phyloP scores from a whole-genome alignment of 2,113 vertebrate species.

The Hippolais icterina region DNA sequence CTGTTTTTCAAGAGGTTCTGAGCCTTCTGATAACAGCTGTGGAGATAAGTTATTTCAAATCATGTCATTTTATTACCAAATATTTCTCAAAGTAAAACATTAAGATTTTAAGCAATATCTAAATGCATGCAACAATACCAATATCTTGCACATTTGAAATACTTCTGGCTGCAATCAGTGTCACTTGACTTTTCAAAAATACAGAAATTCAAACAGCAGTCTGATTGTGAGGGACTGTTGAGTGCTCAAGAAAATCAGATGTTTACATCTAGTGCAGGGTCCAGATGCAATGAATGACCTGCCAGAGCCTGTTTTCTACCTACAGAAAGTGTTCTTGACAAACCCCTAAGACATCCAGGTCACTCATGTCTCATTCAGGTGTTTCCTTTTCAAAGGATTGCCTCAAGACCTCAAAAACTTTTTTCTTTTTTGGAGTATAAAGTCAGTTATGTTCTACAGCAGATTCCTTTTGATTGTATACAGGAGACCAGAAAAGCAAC shows the following conservation, averaged over 20 bases:
- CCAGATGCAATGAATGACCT: not conserved
- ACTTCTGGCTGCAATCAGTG: not conserved
- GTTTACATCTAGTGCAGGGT: not conserved
- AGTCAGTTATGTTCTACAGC: conserved; percentile 66
- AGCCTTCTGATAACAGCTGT: conserved; percentile 89
- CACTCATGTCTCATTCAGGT: not conserved
- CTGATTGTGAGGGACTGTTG: not conserved
- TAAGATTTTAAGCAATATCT: not conserved
- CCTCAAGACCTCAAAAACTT: not conserved
- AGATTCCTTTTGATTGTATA: conserved; percentile 53
- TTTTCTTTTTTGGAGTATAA: not conserved
- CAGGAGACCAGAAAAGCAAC: conserved; percentile 55
- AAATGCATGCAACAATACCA: not conserved
- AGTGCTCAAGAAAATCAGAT: not conserved
- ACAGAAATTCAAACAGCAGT: not conserved
- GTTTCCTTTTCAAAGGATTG: not conserved
- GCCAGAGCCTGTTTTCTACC: not conserved
- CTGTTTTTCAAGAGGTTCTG: conserved; percentile 85
- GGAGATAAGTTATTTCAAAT: conserved; percentile 27
- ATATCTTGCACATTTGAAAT: not conserved
- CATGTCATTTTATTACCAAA: not conserved
- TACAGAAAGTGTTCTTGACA: not conserved
- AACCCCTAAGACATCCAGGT: not conserved
- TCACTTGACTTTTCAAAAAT: not conserved
- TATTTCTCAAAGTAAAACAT: not conserved